phyloP scores from a whole-genome alignment of 1,140 invertebrate genomes.

The Danaus plexippus region DNA sequence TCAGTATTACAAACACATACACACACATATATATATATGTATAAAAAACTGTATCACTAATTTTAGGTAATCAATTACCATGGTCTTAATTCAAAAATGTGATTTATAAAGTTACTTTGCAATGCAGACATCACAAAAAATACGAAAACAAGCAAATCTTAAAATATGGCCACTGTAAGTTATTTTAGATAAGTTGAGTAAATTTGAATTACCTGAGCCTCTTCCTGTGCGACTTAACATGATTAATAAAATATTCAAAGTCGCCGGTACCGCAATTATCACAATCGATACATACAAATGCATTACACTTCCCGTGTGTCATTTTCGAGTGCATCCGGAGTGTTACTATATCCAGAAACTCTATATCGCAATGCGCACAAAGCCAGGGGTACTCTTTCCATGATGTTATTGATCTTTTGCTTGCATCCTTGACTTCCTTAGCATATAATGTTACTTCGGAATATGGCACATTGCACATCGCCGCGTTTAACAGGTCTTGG shows the following conservation, averaged over 20 bases:
- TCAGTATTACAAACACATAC: too few species aligned
- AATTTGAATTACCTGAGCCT: slow-evolving; percentile 28
- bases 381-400: slow-evolving; percentile 57
- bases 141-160: too few species aligned
- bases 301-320: slow-evolving; percentile 43
- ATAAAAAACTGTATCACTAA: too few species aligned
- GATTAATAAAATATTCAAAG: slow-evolving; percentile 39
- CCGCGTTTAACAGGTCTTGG: slow-evolving; percentile 40
- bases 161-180: too few species aligned
- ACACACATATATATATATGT: too few species aligned
- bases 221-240: slow-evolving; percentile 38
- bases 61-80: too few species aligned
- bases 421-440: slow-evolving; percentile 30
- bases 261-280: slow-evolving; percentile 29
- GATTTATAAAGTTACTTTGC: too few species aligned
- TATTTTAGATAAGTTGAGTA: too few species aligned
- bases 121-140: too few species aligned
- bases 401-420: slow-evolving; percentile 20
- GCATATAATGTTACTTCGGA: slow-evolving; percentile 35
- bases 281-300: slow-evolving; percentile 48
- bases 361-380: slow-evolving; percentile 49
- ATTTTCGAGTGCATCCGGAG: slow-evolving; percentile 42
- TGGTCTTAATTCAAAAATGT: too few species aligned
- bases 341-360: slow-evolving; percentile 42
- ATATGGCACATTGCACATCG: slow-evolving; percentile 34